phyloP scores from a whole-genome alignment of 2,113 vertebrate species.

The Donacobius atricapilla region DNA sequence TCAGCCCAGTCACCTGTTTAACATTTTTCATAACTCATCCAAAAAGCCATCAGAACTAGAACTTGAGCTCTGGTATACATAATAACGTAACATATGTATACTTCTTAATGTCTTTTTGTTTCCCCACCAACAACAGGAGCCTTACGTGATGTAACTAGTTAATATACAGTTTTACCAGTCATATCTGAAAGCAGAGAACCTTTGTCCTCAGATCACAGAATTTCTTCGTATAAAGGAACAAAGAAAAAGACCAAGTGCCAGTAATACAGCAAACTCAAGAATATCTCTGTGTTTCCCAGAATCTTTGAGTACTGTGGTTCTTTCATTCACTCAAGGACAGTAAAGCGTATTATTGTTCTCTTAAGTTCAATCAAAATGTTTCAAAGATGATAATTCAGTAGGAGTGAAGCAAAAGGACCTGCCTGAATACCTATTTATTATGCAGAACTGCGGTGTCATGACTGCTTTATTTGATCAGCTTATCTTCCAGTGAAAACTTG shows the following conservation, averaged over 20 bases:
- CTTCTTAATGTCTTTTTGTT: not conserved
- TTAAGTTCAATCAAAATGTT: not conserved
- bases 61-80: not conserved
- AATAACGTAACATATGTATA: not conserved
- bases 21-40: not conserved
- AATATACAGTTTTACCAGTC: not conserved
- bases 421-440: constrained; percentile 4
- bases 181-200: not conserved
- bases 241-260: not conserved
- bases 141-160: not conserved
- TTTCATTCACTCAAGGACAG: not conserved
- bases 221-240: not conserved
- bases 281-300: not conserved
- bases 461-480: not conserved
- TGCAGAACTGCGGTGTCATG: not conserved
- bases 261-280: not conserved
- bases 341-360: not conserved
- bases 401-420: not conserved
- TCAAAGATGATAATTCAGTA: constrained; percentile 11
- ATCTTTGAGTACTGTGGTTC: not conserved
- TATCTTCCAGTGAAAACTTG: not conserved
- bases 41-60: not conserved
- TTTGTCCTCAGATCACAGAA: constrained; percentile 2
- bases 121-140: not conserved
- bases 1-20: not conserved